Percentiles rank a stretch among this genome's conserved stretches.
Conservation (phyloP, 2,113 vertebrate genomes). For the Vicugna pacos region DNA sequence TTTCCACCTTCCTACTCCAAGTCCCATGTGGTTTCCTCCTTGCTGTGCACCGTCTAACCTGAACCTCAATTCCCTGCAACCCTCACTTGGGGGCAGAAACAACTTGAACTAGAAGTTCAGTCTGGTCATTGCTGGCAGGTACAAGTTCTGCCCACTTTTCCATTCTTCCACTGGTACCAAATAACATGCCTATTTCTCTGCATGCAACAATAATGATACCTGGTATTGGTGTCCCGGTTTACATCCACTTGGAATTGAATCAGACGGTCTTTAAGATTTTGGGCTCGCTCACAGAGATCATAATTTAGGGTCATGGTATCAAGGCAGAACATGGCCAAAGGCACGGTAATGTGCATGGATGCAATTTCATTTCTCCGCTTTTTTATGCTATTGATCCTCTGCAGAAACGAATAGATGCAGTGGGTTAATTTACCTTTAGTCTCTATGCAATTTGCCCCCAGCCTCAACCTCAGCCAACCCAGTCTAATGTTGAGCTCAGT, state of each 20-base stretch:
- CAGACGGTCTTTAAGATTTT: conserved; percentile 89
- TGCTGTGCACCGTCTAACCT: neutral
- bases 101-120: neutral
- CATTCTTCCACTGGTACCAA: neutral
- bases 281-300: conserved; percentile 89
- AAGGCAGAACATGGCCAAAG: conserved; percentile 94
- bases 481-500: neutral
- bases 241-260: conserved; percentile 89
- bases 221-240: conserved; percentile 90
- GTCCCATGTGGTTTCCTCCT: neutral
- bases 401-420: conserved; percentile 49
- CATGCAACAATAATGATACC: conserved; percentile 80
- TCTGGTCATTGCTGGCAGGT: neutral
- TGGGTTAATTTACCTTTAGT: neutral
- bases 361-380: conserved; percentile 89
- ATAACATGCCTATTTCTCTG: neutral
- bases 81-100: neutral
- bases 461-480: no score
- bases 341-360: conserved; percentile 89
- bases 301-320: conserved; percentile 89
- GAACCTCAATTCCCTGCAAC: neutral
- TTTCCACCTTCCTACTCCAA: neutral
- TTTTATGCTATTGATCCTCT: conserved; percentile 91
- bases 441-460: neutral
- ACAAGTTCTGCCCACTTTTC: neutral